A percentile compares a stretch with the other conserved stretches of the same genome.
Conservation (phyloP, 2,113 vertebrate species). For the Casuarius casuarius region DNA sequence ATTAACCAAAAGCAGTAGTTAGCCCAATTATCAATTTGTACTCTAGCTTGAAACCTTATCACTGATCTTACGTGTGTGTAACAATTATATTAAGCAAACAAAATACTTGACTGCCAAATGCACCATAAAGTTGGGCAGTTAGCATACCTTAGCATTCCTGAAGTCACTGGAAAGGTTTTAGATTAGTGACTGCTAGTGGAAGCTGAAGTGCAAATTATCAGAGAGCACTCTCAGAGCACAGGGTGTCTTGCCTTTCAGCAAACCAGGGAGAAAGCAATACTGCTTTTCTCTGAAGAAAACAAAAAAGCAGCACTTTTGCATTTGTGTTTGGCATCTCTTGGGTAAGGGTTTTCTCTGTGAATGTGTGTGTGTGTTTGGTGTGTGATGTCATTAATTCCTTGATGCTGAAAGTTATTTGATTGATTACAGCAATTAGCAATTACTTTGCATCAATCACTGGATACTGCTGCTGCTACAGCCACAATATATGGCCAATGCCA, state of each 20-base stretch:
- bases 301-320: background rate
- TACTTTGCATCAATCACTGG: background rate
- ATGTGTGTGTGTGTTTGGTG: background rate
- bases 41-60: background rate
- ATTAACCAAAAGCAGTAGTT: background rate
- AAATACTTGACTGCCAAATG: background rate
- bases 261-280: background rate
- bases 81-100: background rate
- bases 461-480: background rate
- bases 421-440: slow-evolving; percentile 13
- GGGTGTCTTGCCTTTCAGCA: background rate
- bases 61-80: background rate
- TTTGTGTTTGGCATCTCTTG: background rate
- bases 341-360: background rate
- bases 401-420: background rate
- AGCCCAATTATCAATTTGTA: background rate
- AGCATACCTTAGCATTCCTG: background rate
- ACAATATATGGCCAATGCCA: background rate
- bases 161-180: background rate
- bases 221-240: fast-evolving
- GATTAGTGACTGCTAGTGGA: background rate
- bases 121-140: fast-evolving
- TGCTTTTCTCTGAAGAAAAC: background rate
- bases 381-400: background rate
- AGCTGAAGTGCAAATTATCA: background rate